Evolutionary conservation across 2,888 invertebrate species (phyloP), one percentile per base, ranked within the genome.

Genomic region (Glaucopsyche alexis): DNA sequence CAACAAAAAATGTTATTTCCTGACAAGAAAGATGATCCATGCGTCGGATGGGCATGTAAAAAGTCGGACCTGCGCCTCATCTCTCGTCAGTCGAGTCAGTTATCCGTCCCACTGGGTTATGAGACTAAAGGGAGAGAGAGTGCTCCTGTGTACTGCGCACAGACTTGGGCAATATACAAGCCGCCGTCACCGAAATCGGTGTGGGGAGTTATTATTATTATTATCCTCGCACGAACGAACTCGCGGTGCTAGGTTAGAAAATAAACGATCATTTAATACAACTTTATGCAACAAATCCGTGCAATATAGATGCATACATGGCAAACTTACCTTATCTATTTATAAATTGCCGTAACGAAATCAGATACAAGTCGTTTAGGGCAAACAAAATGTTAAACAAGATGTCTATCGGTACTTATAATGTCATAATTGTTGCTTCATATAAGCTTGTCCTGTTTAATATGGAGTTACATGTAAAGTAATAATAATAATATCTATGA

Each of bases 341-440:
- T 67, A 69, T 69, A 69, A 47, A 69, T 69, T 49, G 69, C 45
- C 69, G 69, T 69, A 69, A 69, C 69, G 47, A 47, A 45, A 69
- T 49, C 69, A 69, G 69, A 69, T 69, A 69, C 45, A 19, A 19
- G 69, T 47, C 69, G 69, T 49, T 69, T 69, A 69, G 69, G 69
- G 29, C 69, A 49, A 19, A 69, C 49, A 19, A 69, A 69, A 69
- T 69, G 69, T 38, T 69, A 69, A 69, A 69, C 69, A 49, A 69
- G 69, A 69, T 69, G 29, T 13, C 47, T 49, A 69, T 69, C 69
- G 19, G 29, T 69, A 49, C 49, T 69, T 49, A 29, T 29, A 69
- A 69, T 69, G 69, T 69, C 69, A 69, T 69, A 69, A 69, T 69
- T 69, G 69, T 69, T 69, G 69, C 69, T 11, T 49, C 69, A 69